Base-by-base conservation (phyloP, 2,113 vertebrate species). In the Neopipo cinnamomea region DNA sequence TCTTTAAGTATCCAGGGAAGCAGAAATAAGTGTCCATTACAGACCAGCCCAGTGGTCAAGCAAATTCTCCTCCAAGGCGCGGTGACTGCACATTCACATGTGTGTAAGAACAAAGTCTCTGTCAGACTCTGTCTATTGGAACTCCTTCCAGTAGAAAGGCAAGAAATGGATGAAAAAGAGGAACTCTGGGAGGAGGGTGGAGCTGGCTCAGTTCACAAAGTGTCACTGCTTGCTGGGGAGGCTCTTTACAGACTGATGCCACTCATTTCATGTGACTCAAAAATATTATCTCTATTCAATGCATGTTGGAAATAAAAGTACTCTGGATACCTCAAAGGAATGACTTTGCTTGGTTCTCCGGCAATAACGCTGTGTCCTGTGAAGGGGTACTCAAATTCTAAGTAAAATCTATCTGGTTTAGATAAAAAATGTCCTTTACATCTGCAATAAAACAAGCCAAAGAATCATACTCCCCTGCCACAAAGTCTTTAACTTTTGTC, bases 401-500 rank as follows among this genome's bases (percentile, higher is more conserved):
- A 30, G 27, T 52, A 68, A 72, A 73, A 30, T 22, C 21, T 67
- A 66, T 6, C 5, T 52, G 8, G 5, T 47, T 92, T 58, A 58
- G 47, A 56, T 41, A 31, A 12, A 77, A 52, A 77, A 63, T 1
- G 1, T 35, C 47, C 13, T 72, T 75, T 55, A 56, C 6, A 47
- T n/a, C 20, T 65, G 27, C 18, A 75, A 50, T 55, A 50, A 88
- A 87, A 59, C 14, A 59, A 87, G 6, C 12, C 17, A 49, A 86
- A 58, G 55, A 63, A 44, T 2, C 5, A 33, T 23, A 39, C 8
- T 1, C 1, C 12, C 3, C 10, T 62, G 3, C 15, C 20, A 4
- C 31, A n/a, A 41, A 16, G 37, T 25, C 58, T 67, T 62, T 52
- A 61, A 16, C 11, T 55, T 5, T 66, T 80, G 11, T 41, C 33